Evolutionary conservation across 2,888 invertebrate genomes (phyloP).

Genomic region (Protonemura montana): DNA sequence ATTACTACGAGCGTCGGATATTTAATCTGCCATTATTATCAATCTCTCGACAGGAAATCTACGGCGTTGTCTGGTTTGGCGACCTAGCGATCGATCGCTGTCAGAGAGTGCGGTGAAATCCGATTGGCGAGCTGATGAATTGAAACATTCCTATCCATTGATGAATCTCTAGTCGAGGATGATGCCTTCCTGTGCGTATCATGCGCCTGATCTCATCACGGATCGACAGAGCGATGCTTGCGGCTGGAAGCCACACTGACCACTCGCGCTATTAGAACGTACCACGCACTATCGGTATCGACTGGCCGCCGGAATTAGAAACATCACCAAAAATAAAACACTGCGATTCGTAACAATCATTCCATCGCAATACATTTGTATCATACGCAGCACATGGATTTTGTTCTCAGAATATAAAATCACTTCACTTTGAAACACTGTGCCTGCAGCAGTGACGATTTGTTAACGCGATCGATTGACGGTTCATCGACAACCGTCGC

Average conservation of each 20-base stretch:
- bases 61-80: background rate
- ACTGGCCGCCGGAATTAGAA: background rate
- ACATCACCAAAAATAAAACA: background rate
- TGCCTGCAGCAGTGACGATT: background rate
- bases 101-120: background rate
- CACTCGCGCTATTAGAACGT: background rate
- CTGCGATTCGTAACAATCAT: background rate
- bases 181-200: background rate
- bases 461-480: background rate
- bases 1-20: slow-evolving; percentile 1
- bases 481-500: background rate
- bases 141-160: background rate
- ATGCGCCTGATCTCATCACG: background rate
- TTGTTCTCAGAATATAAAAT: background rate
- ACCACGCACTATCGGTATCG: background rate
- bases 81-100: background rate
- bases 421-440: background rate
- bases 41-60: background rate
- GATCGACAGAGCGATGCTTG: background rate
- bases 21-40: slow-evolving; percentile 5
- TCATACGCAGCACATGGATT: background rate
- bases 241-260: background rate
- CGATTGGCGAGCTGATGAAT: background rate
- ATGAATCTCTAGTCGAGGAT: background rate
- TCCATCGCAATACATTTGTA: background rate